Evolutionary conservation across 1,140 invertebrate species (phyloP), one percentile per base, ranked within the genome.

Genomic region (Ips typographus): DNA sequence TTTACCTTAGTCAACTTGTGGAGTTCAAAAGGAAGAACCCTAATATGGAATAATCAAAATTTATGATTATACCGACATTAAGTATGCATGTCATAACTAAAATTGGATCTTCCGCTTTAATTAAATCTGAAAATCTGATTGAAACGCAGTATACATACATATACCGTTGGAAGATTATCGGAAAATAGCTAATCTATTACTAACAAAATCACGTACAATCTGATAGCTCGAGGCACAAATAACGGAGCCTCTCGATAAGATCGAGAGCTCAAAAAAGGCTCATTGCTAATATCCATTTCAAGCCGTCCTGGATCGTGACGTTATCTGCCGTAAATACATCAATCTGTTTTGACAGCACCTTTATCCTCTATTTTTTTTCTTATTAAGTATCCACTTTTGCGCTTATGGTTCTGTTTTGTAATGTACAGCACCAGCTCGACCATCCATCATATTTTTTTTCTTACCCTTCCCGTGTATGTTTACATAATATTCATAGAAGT

Each of bases 291-390:
- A 57, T 57, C 55, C 55, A 57, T 38, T 57, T 57, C 22, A 57
- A 55, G 52, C n/a, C 22, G 37, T 39, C 55, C 6, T 5, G 55
- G 22, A 40, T 22, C 39, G 55, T 40, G 5, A 7, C 37, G 55
- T 57, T 57, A 57, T 57, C 55, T 57, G 55, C 39, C 39, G 22
- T 39, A 57, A 40, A 57, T 57, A 40, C 55, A 57, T 57, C 55
- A 57, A 57, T 57, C 55, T 39, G 7, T 57, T 57, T 57, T 57
- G 55, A 57, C 55, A 40, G 55, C 55, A 57, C 55, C 40, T 57
- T 57, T 57, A 57, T 57, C 39, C 55, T 38, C 40, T 40, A 57
- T 57, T 57, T 57, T 55, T n/a, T 57, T 57, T 40, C 7, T 40
- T 57, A 57, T 57, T 57, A 40, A 57, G 55, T n/a, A 57, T 5